Percentiles rank a stretch among this genome's conserved stretches.
These are phyloP conservation scores for Saguinus imperator DNA, from an alignment of 2,113 vertebrate species.

Conservation along the genomic window DNA sequence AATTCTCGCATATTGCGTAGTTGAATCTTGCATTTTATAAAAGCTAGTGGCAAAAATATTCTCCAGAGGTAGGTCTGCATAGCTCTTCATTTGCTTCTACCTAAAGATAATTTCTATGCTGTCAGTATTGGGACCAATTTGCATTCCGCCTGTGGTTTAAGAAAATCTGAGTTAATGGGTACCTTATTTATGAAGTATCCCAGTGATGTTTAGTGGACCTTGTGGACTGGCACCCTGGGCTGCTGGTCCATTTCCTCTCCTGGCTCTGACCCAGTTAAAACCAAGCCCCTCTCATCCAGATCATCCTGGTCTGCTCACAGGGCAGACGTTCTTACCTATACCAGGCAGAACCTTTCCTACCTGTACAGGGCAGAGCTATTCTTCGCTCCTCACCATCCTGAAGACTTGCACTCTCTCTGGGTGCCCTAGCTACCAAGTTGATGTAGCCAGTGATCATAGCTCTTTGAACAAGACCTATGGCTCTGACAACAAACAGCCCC, in stretches of 20 bases:
- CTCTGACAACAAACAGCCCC: background rate
- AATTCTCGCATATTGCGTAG: accelerated
- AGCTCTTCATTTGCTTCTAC: background rate
- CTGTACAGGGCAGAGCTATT: background rate
- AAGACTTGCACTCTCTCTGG: background rate
- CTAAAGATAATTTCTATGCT: background rate
- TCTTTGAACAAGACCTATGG: background rate
- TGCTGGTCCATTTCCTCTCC: background rate
- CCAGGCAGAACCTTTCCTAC: background rate
- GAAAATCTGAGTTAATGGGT: background rate
- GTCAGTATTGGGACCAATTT: background rate
- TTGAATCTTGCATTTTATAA: background rate
- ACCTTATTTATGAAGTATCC: background rate
- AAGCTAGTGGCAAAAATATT: background rate
- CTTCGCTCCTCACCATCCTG: background rate
- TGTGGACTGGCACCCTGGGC: background rate
- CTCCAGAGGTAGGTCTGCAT: background rate
- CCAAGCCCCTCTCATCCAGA: background rate
- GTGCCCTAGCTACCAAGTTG: background rate
- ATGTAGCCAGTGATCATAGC: background rate
- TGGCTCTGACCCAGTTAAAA: background rate
- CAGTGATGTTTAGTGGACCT: background rate
- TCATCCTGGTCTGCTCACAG: accelerated
- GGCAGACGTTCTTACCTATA: background rate
- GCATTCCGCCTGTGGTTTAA: background rate